Base-by-base conservation (phyloP, 2,113 vertebrate genomes). In the Semicossyphus pulcher region DNA sequence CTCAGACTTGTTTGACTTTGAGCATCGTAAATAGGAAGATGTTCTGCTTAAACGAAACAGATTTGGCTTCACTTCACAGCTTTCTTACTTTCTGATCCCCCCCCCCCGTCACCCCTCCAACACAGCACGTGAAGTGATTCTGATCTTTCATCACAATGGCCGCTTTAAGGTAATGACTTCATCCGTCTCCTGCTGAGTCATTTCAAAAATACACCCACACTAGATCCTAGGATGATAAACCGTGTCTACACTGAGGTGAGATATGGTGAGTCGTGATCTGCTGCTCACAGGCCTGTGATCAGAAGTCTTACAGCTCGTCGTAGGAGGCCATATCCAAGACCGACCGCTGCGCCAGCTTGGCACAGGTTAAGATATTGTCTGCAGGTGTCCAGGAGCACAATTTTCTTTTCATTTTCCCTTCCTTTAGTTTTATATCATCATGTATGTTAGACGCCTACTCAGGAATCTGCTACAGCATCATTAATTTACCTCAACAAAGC, bases 51-150 rank as follows among this genome's bases (percentile, higher is more conserved):
- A 79, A 60, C 1, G 16, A 74, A 79, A 61, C 45, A 28, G 57
- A 64, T 64, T 81, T 86, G 67, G 70, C 80, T 68, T 64, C 23
- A 62, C 21, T 79, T 80, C 60, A 69, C 36, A 71, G 53, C 58
- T n/a, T 68, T 51, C 36, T 12, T 76, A n/a, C 32, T 57, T 37
- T 64, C 64, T 74, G 60, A 72, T 77, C 59, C 20, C 2, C 48
- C 49, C 28, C 59, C 51, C 48, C 21, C n/a, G n/a, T n/a, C n/a
- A n/a, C 16, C 34, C 16, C 39, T 42, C 39, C 9, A 26, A 61
- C 42, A n/a, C 62, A 37, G 51, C 48, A 51, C 6, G 7, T 42
- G 23, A 65, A 67, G 70, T 37, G 21, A 70, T 23, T 74, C 62
- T 20, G 34, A 36, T 28, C 64, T 69, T 64, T 69, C 12, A 65